Evolutionary conservation across 2,888 invertebrate genomes (phyloP), one percentile per base, ranked within the genome.

Genomic region (Julus scandinavius): DNA sequence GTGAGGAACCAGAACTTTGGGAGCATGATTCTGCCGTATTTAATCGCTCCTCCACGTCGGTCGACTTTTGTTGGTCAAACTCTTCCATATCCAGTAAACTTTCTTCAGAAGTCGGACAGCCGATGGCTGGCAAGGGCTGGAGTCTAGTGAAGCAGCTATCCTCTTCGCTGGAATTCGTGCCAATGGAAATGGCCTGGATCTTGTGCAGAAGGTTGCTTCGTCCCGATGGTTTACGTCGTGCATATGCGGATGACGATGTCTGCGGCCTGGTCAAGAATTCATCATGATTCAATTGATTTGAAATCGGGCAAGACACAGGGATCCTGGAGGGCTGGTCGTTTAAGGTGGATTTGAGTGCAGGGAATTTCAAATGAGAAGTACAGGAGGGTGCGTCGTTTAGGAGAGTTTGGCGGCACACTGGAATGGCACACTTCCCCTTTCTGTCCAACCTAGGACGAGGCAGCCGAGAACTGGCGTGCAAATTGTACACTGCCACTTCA

Each of bases 61-160:
- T 4, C 20, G 20, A 1, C 7, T 72, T 54, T 13, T 20, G 80
- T 80, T 13, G 80, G 5, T 38, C 4, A 11, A 15, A 80, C 15
- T 13, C 38, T 38, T 80, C 80, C 80, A 80, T 80, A 15, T 80
- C 38, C 80, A 2, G 4, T 38, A 80, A 80, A 80, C 38, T 38
- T 9, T 80, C 38, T 38, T 80, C 80, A 15, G 13, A 38, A 20
- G 45, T 49, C 20, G 29, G 17, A 45, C 85, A 85, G 11, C 87
- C 87, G n/a, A 87, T 87, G 54, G 87, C 87, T 4, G 87, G 87
- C 41, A 87, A 38, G 41, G 87, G 87, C 11, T 87, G 41, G 58
- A 87, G 54, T 29, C 17, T 54, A 9, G 87, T 63, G 17, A 87
- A 87, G n/a, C 87, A 41, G 20, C 54, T 49, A n/a, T 83, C 86